A percentile compares a stretch with the other conserved stretches of the same genome.
These are phyloP conservation scores for Drosophila cardini DNA, from an alignment of 1,140 invertebrate genomes.

Conservation along the genomic window DNA sequence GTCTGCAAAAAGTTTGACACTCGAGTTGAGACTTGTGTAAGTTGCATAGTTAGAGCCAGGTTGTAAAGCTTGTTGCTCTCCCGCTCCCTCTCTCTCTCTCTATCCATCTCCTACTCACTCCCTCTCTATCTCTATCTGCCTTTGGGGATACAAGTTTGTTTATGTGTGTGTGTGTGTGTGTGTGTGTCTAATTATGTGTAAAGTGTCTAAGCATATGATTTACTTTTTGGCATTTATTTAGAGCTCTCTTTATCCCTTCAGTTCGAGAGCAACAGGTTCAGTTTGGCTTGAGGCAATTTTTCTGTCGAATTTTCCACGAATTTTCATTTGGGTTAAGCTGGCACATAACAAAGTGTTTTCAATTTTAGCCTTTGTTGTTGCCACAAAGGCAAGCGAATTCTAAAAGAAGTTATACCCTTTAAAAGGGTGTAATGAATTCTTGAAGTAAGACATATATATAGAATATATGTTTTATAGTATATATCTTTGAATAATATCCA, in stretches of 20 bases:
- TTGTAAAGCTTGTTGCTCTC: constrained; percentile 29
- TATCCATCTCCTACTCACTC: neutral
- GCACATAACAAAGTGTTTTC: constrained; percentile 17
- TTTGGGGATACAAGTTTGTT: neutral
- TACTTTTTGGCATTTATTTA: constrained; percentile 55
- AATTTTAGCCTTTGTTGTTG: constrained; percentile 11
- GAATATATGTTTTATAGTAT: neutral
- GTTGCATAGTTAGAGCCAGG: constrained; percentile 41
- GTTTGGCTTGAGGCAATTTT: neutral
- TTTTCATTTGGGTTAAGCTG: neutral
- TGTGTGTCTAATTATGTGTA: constrained; percentile 74
- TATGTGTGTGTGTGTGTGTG: constrained; percentile 26
- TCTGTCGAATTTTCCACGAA: constrained; percentile 14
- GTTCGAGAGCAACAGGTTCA: constrained; percentile 13
- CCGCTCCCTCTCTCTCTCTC: neutral
- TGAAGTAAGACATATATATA: neutral
- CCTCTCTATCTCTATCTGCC: neutral
- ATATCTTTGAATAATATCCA: too few species aligned
- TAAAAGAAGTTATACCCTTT: neutral
- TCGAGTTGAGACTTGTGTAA: constrained; percentile 74
- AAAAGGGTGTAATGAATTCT: neutral
- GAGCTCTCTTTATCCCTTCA: constrained; percentile 13
- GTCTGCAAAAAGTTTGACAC: constrained; percentile 83
- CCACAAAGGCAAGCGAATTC: constrained; percentile 1
- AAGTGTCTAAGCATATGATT: constrained; percentile 79